Conservation (phyloP, 2,797 vertebrate genomes). For the Sebastes itinus region DNA sequence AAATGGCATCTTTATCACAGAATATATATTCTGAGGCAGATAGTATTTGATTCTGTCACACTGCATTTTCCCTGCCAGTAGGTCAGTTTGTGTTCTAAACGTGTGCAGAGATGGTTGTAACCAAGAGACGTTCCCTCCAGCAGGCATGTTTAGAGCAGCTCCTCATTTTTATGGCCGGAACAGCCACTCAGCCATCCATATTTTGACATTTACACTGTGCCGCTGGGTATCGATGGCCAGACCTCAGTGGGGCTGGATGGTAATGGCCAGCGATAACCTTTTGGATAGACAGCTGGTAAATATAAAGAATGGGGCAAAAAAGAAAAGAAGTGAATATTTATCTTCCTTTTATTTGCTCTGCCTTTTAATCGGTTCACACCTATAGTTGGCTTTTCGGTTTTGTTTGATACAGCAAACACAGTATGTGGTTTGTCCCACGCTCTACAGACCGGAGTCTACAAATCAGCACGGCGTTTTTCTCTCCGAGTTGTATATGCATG, state of each 20-base stretch:
- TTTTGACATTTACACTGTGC: slow-evolving; percentile 71
- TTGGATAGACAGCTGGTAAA: slow-evolving; percentile 53
- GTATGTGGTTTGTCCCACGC: neutral
- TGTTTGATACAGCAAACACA: neutral
- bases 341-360: slow-evolving; percentile 4
- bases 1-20: neutral
- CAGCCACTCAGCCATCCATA: slow-evolving; percentile 39
- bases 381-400: neutral
- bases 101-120: neutral
- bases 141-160: slow-evolving; percentile 15
- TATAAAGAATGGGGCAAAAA: slow-evolving; percentile 18
- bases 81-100: neutral
- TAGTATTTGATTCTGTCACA: neutral
- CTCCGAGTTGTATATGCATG: neutral
- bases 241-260: slow-evolving; percentile 45
- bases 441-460: neutral
- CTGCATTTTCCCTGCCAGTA: neutral
- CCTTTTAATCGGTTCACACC: neutral
- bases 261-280: slow-evolving; percentile 67
- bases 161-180: slow-evolving; percentile 36
- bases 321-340: neutral
- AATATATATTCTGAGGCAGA: neutral
- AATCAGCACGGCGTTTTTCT: neutral
- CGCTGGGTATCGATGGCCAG: slow-evolving; percentile 32
- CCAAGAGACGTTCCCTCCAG: neutral